Conservation (phyloP, 2,113 vertebrate genomes). For the Felis catus region F.catus_Fca126_mat1.0 CM031420.1:36039501-36040000, state of each 20-base stretch:
- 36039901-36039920: neutral
- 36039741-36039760: neutral
- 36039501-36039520: neutral
- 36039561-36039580: neutral
- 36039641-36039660: neutral
- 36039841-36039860: neutral
- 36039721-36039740: neutral
- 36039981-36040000: neutral
- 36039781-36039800: neutral
- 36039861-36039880: neutral
- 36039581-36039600: neutral
- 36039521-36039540: neutral
- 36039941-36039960: neutral
- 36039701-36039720: neutral
- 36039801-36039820: neutral
- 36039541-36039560: neutral
- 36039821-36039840: neutral
- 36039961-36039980: neutral
- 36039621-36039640: neutral
- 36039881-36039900: neutral
- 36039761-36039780: neutral
- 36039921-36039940: neutral
- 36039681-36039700: neutral
- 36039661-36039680: neutral
- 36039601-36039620: fast-evolving